Evolutionary conservation across 2,113 vertebrate species (phyloP), one percentile per base, ranked within the genome.

Genomic region (Ctenomys sociabilis): DNA sequence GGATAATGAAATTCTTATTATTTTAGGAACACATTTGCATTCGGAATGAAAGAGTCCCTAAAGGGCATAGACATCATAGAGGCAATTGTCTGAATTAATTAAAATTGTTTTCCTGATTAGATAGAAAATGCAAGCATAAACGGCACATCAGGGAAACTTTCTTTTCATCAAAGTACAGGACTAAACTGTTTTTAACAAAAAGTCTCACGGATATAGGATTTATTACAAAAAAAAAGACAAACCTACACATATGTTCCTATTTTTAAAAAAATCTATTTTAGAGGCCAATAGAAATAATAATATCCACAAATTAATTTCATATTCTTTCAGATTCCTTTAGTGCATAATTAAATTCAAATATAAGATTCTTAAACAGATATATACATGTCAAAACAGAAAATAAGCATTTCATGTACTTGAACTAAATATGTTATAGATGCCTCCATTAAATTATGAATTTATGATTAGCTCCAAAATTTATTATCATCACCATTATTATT

Each of bases 1-100:
- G 61, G 90, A 95, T 97, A 98, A 98, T 97, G 92, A 88, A 85
- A 93, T 96, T 92, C 97, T 97, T 77, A 92, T 97, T 97, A 97
- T 96, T 97, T 97, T 96, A 96, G 93, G 82, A 97, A 90, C 94
- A 96, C 93, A 98, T 97, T 97, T 98, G 95, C 96, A 97, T 97
- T 37, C 0, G 5, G 97, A 98, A 98, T 97, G 95, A 97, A 96
- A 94, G 72, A 97, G 97, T 95, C 93, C 96, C 96, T 84, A 95
- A 97, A 97, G 97, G 96, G 85, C 90, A 97, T 54, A 96, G 92
- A 70, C 85, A 91, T 90, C 85, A 89, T 26, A 92, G 87, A 97
- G 81, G 80, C 6, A 0, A 97, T 66, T 90, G 64, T 63, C 73
- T 97, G 96, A 96, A 96, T 97, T 97, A 97, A 98, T 97, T 98